A percentile compares a stretch with the other conserved stretches of the same genome.
Conservation (phyloP, 2,113 vertebrate genomes). For the Oryzias melastigma region DNA sequence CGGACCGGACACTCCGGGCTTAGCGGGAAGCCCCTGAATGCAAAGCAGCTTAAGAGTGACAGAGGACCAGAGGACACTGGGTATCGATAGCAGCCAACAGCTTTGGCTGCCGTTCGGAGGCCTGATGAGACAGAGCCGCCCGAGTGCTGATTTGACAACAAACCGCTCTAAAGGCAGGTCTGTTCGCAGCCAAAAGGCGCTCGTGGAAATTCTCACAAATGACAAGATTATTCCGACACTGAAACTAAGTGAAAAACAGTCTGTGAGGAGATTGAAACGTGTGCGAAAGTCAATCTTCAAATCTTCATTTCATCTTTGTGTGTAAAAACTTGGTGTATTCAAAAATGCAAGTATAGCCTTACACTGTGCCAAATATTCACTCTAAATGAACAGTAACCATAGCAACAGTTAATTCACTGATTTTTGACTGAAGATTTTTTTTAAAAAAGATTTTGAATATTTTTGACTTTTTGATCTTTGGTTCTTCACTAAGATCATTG, state of each 20-base stretch:
- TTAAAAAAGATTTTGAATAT: too few relatives aligned
- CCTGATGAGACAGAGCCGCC: slow-evolving; percentile 35
- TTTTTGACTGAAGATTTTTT: too few relatives aligned
- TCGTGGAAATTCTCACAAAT: slow-evolving; percentile 8
- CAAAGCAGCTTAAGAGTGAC: slow-evolving; percentile 67
- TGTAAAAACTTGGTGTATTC: too few relatives aligned
- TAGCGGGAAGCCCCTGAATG: slow-evolving; percentile 60
- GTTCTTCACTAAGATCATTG: too few relatives aligned
- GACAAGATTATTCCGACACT: too few relatives aligned
- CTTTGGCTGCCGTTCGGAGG: slow-evolving; percentile 59
- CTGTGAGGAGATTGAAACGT: not conserved
- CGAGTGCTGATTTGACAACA: slow-evolving; percentile 31
- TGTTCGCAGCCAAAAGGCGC: slow-evolving; percentile 12
- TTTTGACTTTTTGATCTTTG: too few relatives aligned
- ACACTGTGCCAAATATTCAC: too few relatives aligned
- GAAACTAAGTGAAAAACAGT: not conserved
- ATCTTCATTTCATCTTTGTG: too few relatives aligned
- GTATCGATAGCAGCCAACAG: slow-evolving; percentile 69
- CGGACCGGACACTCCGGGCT: slow-evolving; percentile 50
- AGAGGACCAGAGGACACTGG: slow-evolving; percentile 69
- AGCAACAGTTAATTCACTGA: too few relatives aligned
- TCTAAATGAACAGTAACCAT: too few relatives aligned
- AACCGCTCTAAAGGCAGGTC: slow-evolving; percentile 23
- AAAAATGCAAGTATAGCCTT: too few relatives aligned
- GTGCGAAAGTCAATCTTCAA: not conserved